A percentile compares a stretch with the other conserved stretches of the same genome.
phyloP scores from a whole-genome alignment of 2,113 vertebrate species.

The Varanus salvator region DNA sequence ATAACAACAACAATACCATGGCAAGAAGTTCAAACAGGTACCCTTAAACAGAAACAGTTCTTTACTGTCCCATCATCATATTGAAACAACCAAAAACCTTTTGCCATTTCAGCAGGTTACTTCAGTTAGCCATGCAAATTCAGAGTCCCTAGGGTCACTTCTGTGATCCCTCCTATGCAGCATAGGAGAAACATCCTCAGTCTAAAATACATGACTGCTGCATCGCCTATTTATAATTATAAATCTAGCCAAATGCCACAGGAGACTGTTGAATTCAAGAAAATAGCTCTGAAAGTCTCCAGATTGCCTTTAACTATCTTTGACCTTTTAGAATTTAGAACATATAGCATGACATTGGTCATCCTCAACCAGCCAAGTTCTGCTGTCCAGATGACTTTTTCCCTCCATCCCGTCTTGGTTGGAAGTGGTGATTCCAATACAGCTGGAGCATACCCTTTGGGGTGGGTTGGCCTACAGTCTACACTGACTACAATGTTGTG shows the following conservation, averaged over 20 bases:
- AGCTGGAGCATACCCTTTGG: not conserved
- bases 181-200: not conserved
- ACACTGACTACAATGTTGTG: not conserved
- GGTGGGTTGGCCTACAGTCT: not conserved
- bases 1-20: not conserved
- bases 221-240: not conserved
- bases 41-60: not conserved
- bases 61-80: not conserved
- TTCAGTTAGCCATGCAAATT: not conserved
- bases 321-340: not conserved
- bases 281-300: not conserved
- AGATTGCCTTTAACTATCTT: not conserved
- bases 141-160: not conserved
- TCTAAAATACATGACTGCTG: not conserved
- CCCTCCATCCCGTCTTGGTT: too few species aligned
- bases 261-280: not conserved
- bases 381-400: not conserved
- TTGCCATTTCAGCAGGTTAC: not conserved
- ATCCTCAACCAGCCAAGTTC: not conserved
- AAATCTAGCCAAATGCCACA: not conserved
- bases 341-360: not conserved
- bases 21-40: not conserved
- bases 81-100: not conserved
- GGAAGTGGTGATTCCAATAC: not conserved
- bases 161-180: not conserved